phyloP scores from a whole-genome alignment of 2,113 vertebrate species.

The Mesoclemmys tuberculata region DNA sequence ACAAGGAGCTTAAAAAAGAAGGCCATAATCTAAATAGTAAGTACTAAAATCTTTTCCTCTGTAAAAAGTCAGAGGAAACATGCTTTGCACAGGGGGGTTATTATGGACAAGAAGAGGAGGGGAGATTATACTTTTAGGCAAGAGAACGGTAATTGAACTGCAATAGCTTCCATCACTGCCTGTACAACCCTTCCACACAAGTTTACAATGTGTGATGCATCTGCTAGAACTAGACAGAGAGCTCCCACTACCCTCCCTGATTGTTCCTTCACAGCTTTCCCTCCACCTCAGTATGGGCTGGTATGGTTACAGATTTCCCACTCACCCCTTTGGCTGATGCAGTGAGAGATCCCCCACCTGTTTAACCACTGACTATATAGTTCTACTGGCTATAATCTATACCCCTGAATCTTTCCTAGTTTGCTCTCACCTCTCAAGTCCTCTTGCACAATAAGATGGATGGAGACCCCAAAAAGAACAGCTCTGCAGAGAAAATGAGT shows the following conservation, averaged over 20 bases:
- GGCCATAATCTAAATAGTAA: not conserved
- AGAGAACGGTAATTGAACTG: not conserved
- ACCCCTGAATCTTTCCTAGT: not conserved
- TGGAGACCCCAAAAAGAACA: fast-evolving
- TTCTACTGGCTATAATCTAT: not conserved
- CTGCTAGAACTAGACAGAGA: not conserved
- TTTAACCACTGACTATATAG: not conserved
- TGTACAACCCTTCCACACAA: not conserved
- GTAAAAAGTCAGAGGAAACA: fast-evolving
- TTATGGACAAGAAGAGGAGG: not conserved
- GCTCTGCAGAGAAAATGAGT: not conserved
- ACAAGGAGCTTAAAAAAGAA: no score
- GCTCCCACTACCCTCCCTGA: not conserved
- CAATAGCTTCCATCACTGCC: not conserved
- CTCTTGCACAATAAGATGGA: fast-evolving
- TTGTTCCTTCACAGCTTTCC: not conserved
- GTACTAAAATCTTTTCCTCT: fast-evolving
- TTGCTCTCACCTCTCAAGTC: not conserved
- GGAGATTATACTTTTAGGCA: not conserved
- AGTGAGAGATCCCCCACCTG: not conserved
- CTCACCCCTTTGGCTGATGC: not conserved
- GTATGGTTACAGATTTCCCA: not conserved
- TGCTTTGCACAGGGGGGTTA: not conserved
- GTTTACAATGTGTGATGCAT: not conserved
- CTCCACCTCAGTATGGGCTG: fast-evolving